phyloP scores from a whole-genome alignment of 2,888 invertebrate species.

The Horisme vitalbata region DNA sequence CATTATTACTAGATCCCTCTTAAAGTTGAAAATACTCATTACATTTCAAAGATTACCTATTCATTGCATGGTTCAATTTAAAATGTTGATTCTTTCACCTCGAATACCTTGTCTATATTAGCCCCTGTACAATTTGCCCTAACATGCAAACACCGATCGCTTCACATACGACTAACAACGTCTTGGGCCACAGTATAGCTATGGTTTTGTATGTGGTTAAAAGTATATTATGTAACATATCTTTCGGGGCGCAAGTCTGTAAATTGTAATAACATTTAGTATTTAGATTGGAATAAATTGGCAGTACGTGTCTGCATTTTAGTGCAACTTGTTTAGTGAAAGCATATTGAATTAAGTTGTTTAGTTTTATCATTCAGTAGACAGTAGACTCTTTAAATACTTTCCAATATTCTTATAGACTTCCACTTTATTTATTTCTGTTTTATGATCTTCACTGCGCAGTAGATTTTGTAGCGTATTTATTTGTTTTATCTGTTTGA shows the following conservation, averaged over 20 bases:
- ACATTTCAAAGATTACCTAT: not conserved
- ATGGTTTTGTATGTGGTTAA: constrained; percentile 81
- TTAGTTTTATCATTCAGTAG: too few species aligned
- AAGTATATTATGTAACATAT: constrained; percentile 77
- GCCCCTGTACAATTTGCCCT: constrained; percentile 81
- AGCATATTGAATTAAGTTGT: constrained; percentile 79
- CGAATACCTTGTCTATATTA: constrained; percentile 35
- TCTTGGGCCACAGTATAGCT: constrained; percentile 78
- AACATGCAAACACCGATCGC: constrained; percentile 84
- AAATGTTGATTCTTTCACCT: constrained; percentile 11
- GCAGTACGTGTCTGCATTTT: constrained; percentile 84
- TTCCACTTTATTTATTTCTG: constrained; percentile 2
- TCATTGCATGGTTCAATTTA: constrained; percentile 58
- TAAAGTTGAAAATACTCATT: constrained; percentile 2
- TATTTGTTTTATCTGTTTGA: constrained; percentile 20
- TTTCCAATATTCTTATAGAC: constrained; percentile 15
- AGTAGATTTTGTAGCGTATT: constrained; percentile 17
- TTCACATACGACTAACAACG: constrained; percentile 81
- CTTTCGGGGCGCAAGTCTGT: constrained; percentile 68
- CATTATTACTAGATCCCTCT: constrained; percentile 1
- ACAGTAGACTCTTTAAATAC: constrained; percentile 28
- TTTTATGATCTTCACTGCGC: not conserved
- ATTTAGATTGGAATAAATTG: constrained; percentile 65
- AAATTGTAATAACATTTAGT: constrained; percentile 49
- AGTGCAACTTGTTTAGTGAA: constrained; percentile 77